Evolutionary conservation across 1,140 invertebrate genomes (phyloP), one percentile per base, ranked within the genome.

Genomic region (Ceratina calcarata): DNA sequence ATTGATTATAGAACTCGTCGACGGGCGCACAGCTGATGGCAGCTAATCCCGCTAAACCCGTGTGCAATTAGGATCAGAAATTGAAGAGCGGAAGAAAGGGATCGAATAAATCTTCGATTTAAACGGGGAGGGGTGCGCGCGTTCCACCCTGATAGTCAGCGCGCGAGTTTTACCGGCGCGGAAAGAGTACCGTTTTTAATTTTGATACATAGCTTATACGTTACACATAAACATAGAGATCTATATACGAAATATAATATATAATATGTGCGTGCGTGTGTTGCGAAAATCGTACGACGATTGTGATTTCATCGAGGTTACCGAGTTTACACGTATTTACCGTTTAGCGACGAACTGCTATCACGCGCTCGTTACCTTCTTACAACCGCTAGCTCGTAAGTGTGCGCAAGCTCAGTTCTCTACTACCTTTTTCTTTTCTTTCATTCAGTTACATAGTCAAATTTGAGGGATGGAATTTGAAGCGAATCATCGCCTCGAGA

Each of bases 261-360:
- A 80, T 80, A 80, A 67, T 81, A 86, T 82, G 83, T 62, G 61
- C 66, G 55, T 75, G 62, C 27, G 53, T 24, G 64, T 70, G 67
- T 72, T 61, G 57, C 66, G 65, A 61, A 80, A 86, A 86, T 80
- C 64, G 57, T 83, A 85, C 81, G 87, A 89, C 88, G 91, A 92
- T 90, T 92, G 90, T 91, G 91, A 92, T 93, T 91, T 92, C 86
- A 91, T 89, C 88, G 90, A 92, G 91, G 91, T 92, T 92, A 92
- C 91, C 90, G 90, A 92, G 91, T 91, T 45, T 90, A 89, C 90
- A 90, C 88, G 88, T 91, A 86, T 82, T 87, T 87, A 86, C 75
- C 72, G 82, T 84, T 69, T 81, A 78, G 78, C 79, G 69, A 64
- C 67, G 66, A 70, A 84, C 66, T 75, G 78, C 82, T 84, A 68